Evolutionary conservation across 2,888 invertebrate species (phyloP), one percentile per base, ranked within the genome.

Genomic region (Leptopilina myrica): DNA sequence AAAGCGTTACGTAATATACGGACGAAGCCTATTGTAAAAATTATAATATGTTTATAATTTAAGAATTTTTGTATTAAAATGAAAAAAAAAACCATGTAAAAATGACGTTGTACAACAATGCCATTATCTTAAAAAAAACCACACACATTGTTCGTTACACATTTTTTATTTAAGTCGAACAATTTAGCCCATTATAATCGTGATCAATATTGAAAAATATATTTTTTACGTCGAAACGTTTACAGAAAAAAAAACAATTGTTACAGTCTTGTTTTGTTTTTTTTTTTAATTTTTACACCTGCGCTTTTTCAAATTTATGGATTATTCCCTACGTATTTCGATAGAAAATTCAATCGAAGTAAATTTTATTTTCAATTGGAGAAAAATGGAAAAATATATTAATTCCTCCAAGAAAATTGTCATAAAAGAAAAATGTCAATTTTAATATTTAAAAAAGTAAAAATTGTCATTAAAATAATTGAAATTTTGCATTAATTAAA

Each of bases 141-240:
- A 33, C 33, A 33, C 33, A 80, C 66, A 81, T 79, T 85, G 81
- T 86, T 82, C 79, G 85, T 88, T 33, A 86, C 87, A 87, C 78
- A 84, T 86, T 87, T 84, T 26, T 7, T 49, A 11, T 49, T 49
- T 49, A 75, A 81, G 77, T 46, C 84, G 81, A 83, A 80, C 82
- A 85, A 82, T 83, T 86, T 86, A 86, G 83, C 79, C 82, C 83
- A 87, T 85, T 88, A 86, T 89, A 87, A 78, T 87, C 84, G 84
- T 84, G 84, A 88, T 87, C 85, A 80, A 86, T 86, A 88, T 90
- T 90, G 86, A 87, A 87, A 90, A 89, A 91, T 91, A 91, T 91
- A 91, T 91, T 91, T 91, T 90, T 91, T 43, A 91, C 90, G 86
- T 88, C 87, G 87, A 88, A 84, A 86, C 85, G 86, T 90, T 89